These are phyloP conservation scores for Oscheius sp. DNA, from an alignment of 2,888 invertebrate genomes.

Conservation along the genomic window DNA sequence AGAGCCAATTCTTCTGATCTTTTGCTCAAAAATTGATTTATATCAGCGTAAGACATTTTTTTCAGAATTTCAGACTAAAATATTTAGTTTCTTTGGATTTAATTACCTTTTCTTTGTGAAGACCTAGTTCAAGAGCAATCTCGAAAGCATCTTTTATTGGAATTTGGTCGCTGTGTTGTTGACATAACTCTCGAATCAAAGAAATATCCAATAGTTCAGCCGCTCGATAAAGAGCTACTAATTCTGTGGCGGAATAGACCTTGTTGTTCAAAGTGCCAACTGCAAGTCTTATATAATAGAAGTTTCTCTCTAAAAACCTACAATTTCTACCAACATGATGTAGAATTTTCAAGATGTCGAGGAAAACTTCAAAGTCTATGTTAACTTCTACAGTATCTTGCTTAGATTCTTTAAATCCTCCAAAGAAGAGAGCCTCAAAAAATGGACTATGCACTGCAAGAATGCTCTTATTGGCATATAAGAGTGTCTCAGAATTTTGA, in stretches of 20 bases:
- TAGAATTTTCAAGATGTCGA: constrained; percentile 3
- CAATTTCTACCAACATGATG: constrained; percentile 8
- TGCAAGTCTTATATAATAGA: not conserved
- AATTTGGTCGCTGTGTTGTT: not conserved
- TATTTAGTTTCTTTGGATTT: too few species aligned
- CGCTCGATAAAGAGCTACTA: not conserved
- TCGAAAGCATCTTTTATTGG: constrained; percentile 8
- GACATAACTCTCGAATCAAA: not conserved
- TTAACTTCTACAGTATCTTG: not conserved
- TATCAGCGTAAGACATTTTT: constrained; percentile 2
- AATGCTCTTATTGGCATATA: constrained; percentile 8
- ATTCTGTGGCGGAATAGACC: not conserved
- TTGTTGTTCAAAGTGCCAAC: not conserved
- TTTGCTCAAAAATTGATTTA: constrained; percentile 21
- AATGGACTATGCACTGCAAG: constrained; percentile 6
- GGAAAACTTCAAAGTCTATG: not conserved
- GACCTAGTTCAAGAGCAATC: constrained; percentile 1
- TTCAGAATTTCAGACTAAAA: constrained; percentile 21
- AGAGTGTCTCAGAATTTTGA: not conserved
- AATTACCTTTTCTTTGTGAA: constrained; percentile 17
- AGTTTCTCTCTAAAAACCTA: not conserved
- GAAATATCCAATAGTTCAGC: constrained; percentile 14
- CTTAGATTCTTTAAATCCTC: not conserved
- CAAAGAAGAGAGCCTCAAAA: constrained; percentile 17
- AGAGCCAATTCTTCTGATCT: not conserved